Base-by-base conservation (phyloP, 2,113 vertebrate genomes). In the Channa argus region DNA sequence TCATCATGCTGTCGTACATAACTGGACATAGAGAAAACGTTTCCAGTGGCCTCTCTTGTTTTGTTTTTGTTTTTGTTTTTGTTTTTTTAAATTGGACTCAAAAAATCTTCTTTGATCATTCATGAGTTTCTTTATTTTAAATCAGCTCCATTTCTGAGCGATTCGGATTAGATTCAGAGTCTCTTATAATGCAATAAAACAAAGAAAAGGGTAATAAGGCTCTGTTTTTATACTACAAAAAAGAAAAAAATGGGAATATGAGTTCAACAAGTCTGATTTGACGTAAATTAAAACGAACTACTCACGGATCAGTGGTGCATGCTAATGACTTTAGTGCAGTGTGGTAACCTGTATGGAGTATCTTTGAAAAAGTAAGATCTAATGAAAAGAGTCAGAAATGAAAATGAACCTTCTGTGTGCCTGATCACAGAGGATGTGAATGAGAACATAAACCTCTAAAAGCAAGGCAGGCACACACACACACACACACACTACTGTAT, bases 391-490 rank as follows among this genome's bases (percentile, higher is more conserved):
- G 66, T 7, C 39, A 12, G 34, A 71, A 53, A 58, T 52, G 46
- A 62, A 74, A 85, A 75, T 14, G 38, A 41, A 52, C 63, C 68
- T 67, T 6, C 5, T 52, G 3, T 15, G 62, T 56, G 39, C 49
- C 44, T 15, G 53, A 79, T 83, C 58, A 52, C 45, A 44, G 37
- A 79, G 49, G 51, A 67, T 0, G 43, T 55, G 60, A 80, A 75
- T 46, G 53, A 74, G 72, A 84, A 64, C 56, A 79, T 85, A 85
- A 80, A 80, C 47, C 79, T 70, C 58, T 6, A 36, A 60, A 36
- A 73, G 60, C 49, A 15, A 78, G 13, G 58, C 24, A 24, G 24
- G 24, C 24, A 24, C 24, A 24, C 24, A 24, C 24, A 24, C 24
- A 24, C 24, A 24, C 24, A 24, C 47, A 51, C 39, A 65, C 64